Evolutionary conservation across 2,113 vertebrate genomes (phyloP).

Genomic region (Chaetodon auriga): DNA sequence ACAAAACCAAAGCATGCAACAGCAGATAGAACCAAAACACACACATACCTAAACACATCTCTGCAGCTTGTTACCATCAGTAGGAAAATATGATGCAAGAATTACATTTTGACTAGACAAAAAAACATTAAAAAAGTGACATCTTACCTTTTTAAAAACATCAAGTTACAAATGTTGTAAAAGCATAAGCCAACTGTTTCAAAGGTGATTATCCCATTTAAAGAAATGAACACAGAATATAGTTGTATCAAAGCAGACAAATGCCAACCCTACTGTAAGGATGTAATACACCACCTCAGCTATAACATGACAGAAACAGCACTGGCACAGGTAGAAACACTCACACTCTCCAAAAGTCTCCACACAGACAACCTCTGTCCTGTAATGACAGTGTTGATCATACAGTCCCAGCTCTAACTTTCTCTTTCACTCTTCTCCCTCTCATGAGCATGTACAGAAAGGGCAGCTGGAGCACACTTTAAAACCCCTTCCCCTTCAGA

Average conservation of each 20-base stretch:
- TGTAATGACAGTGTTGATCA: constrained; percentile 35
- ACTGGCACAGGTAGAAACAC: constrained; percentile 32
- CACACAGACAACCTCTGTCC: background rate
- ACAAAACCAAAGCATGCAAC: background rate
- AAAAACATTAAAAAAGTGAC: background rate
- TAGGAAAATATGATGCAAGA: background rate
- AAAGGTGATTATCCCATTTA: background rate
- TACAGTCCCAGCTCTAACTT: constrained; percentile 46
- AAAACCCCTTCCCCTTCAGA: constrained; percentile 71
- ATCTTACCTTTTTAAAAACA: background rate
- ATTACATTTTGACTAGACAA: background rate
- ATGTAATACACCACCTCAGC: background rate
- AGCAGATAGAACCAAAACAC: background rate
- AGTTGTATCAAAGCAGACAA: background rate
- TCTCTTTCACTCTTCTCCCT: constrained; percentile 44
- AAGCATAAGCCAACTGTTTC: background rate
- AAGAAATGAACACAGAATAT: background rate
- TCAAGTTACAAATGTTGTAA: background rate
- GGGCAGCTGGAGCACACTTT: constrained; percentile 63
- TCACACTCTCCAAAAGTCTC: constrained; percentile 60
- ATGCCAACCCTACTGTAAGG: background rate
- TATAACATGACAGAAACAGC: background rate
- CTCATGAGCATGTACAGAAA: constrained; percentile 52
- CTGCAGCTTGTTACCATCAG: too few species aligned
- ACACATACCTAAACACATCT: background rate